Conservation (phyloP, 2,888 invertebrate species). For the Drosophila phalerata region DNA sequence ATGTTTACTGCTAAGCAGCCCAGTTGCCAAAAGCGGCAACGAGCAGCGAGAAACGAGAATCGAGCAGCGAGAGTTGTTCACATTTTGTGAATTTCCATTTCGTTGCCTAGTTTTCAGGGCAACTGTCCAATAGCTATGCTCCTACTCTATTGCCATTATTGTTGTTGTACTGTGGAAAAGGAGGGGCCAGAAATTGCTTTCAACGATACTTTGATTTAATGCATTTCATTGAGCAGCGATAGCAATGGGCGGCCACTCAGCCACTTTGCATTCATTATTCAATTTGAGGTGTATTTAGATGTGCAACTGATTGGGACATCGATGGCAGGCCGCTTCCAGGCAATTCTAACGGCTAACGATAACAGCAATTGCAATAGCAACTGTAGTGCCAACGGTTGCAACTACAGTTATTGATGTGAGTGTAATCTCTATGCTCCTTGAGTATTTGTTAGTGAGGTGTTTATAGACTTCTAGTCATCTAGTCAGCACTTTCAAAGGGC, state of each 20-base stretch:
- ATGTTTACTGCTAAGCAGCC: constrained; percentile 72
- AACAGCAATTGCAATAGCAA: constrained; percentile 10
- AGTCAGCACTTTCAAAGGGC: constrained; percentile 38
- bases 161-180: background rate
- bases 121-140: constrained; percentile 28
- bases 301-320: constrained; percentile 62
- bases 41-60: no score
- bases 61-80: no score
- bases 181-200: constrained; percentile 58
- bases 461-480: constrained; percentile 19
- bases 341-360: no score
- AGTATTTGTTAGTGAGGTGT: constrained; percentile 24
- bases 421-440: constrained; percentile 14
- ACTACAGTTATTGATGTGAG: constrained; percentile 44
- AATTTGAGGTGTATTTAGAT: constrained; percentile 76
- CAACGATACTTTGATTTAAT: constrained; percentile 79
- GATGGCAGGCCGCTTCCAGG: constrained; percentile 10
- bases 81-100: constrained; percentile 65
- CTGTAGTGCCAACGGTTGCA: constrained; percentile 3
- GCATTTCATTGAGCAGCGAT: constrained; percentile 78
- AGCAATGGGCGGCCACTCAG: constrained; percentile 59
- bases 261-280: constrained; percentile 78
- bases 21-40: background rate
- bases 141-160: constrained; percentile 18
- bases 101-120: constrained; percentile 65